Base-by-base conservation (phyloP, 2,797 vertebrate genomes). In the Bovichtus variegatus region DNA sequence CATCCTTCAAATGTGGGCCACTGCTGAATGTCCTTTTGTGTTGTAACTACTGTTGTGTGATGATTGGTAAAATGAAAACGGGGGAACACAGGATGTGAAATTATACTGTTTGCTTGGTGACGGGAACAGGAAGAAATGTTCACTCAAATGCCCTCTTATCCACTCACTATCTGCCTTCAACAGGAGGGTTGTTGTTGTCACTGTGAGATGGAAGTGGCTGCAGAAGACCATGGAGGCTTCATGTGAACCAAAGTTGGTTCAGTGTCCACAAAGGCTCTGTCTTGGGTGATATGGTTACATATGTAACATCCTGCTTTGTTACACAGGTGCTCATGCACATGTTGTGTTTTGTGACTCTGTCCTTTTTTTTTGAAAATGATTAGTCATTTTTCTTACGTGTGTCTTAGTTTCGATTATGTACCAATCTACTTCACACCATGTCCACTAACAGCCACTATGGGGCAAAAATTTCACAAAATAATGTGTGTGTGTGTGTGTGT, bases 71-170 rank as follows among this genome's bases (percentile, higher is more conserved):
- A 87, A 81, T 64, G 51, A 75, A 66, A 60, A 38, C 0, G 15
- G 41, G 41, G 23, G 15, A 41, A 34, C 18, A 16, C 59, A 81
- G 85, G 78, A 79, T 66, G 72, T 78, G 44, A 67, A 63, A 10
- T 36, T 53, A 67, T 69, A 18, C 25, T 58, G 54, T 61, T 76
- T 69, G 71, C 47, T 59, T 38, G 29, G 64, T 71, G 71, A 87
- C 62, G 2, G 72, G 61, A 85, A 90, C 51, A 58, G 71, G 75
- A 88, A 60, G 74, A 80, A 74, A 65, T 65, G 74, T 72, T 57
- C 41, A 50, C 68, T 62, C 58, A 3, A 9, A 57, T 59, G 55
- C 19, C 76, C 57, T 59, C 73, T 49, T 73, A 59, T 71, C 57
- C 55, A 36, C 55, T n/a, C 4, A 7, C 51, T 49, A 40, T 76